These are phyloP conservation scores for Cheracebus regulus DNA, from an alignment of 2,797 vertebrate genomes.

Conservation along the genomic window DNA sequence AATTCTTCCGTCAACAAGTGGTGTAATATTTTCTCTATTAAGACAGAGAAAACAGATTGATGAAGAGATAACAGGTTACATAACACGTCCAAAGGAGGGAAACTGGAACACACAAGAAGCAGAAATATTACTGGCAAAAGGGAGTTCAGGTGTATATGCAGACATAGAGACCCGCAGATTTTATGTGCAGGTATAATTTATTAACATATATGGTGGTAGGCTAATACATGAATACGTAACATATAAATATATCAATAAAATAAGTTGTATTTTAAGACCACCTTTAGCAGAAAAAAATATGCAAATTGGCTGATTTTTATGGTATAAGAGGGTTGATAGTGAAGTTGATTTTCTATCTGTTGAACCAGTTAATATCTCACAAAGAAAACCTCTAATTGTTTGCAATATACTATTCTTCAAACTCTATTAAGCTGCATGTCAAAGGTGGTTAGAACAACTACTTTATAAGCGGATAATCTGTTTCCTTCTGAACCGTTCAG, in stretches of 20 bases:
- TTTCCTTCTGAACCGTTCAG: neutral
- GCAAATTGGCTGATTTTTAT: conserved; percentile 12
- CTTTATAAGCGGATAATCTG: conserved; percentile 9
- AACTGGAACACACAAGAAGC: neutral
- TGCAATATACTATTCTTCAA: conserved; percentile 41
- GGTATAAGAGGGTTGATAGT: neutral
- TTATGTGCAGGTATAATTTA: neutral
- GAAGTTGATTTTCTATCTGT: conserved; percentile 27
- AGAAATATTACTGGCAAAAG: neutral
- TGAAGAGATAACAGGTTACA: neutral
- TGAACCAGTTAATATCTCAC: conserved; percentile 44
- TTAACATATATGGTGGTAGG: neutral
- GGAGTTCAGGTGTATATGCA: neutral
- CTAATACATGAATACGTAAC: neutral
- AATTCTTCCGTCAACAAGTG: conserved; percentile 48
- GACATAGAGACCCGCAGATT: neutral
- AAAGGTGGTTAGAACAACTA: conserved; percentile 44
- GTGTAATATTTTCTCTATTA: neutral
- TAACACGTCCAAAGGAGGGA: neutral
- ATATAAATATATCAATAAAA: neutral
- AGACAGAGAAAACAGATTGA: neutral
- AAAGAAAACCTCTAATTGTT: conserved; percentile 57
- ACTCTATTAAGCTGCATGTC: neutral
- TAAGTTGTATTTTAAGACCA: neutral
- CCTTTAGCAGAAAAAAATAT: neutral